Evolutionary conservation across 1,140 invertebrate genomes (phyloP).

Genomic region (Armadillidium nasatum): DNA sequence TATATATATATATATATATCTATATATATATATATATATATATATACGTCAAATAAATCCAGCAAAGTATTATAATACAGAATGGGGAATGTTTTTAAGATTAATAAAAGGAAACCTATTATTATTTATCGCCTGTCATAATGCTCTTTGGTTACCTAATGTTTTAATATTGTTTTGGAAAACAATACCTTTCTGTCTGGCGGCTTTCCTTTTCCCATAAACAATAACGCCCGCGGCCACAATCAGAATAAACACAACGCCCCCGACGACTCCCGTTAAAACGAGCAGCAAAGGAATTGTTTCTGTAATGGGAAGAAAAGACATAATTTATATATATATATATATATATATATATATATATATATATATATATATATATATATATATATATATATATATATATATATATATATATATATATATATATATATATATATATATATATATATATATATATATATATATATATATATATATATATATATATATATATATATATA

Average conservation of each 20-base stretch:
- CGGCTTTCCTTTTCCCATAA: conserved; percentile 34
- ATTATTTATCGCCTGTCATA: too few relatives aligned
- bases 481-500: conserved; percentile 16
- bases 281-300: conserved; percentile 41
- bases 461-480: conserved; percentile 20
- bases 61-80: too few relatives aligned
- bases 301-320: conserved; percentile 27
- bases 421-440: conserved; percentile 21
- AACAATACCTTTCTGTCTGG: conserved; percentile 37
- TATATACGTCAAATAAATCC: too few relatives aligned
- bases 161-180: background rate
- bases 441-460: conserved; percentile 21
- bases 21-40: background rate
- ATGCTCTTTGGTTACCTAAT: too few relatives aligned
- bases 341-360: conserved; percentile 22
- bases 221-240: conserved; percentile 39
- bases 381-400: conserved; percentile 17
- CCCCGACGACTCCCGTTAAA: conserved; percentile 36
- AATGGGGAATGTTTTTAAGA: too few relatives aligned
- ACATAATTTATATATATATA: conserved; percentile 16
- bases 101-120: too few relatives aligned
- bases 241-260: conserved; percentile 39
- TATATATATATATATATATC: conserved; percentile 19
- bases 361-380: background rate
- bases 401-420: conserved; percentile 19